Base-by-base conservation (phyloP, 2,888 invertebrate species). In the Phyllotreta cruciferae region DNA sequence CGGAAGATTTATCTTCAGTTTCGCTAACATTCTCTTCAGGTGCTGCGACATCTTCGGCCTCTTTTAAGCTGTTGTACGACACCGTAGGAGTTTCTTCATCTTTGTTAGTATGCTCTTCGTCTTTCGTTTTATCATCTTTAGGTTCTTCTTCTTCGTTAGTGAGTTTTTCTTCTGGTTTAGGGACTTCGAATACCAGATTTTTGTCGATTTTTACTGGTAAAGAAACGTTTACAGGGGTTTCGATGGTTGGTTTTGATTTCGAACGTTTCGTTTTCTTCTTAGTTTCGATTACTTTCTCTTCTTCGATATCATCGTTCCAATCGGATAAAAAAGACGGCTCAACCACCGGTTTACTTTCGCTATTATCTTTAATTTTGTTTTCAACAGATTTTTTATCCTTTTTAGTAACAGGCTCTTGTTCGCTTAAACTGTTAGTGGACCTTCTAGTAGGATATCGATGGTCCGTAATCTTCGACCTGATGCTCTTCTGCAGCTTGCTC, bases 391-490 rank as follows among this genome's bases (percentile, higher is more conserved):
- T 11, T 35, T 36, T 37, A 6, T 56, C 11, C 11, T 44, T 37
- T 37, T 24, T 13, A 13, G 45, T 11, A n/a, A n/a, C 10, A 56
- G 3, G n/a, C 10, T 56, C 47, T 6, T 45, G 9, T 11, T 41
- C 11, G n/a, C 24, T 4, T 24, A 4, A 1, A 4, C 24, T 24
- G 24, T 24, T 24, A 24, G 24, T 24, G 4, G 24, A 24, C 24
- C 24, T 24, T 4, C 24, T 24, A 24, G 24, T 24, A 1, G 24
- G 24, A 24, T 24, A 24, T 4, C 24, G 24, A 24, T 24, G 24
- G 24, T 24, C 4, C 2, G 66, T 64, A n/a, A 78, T 67, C 70
- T 78, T 79, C 9, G 74, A 74, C 75, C 77, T 77, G 56, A 79
- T 69, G 53, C 76, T 76, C 34, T 73, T 73, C 64, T 78, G 79